Base-by-base conservation (phyloP, 2,113 vertebrate species). In the Tenrec ecaudatus region DNA sequence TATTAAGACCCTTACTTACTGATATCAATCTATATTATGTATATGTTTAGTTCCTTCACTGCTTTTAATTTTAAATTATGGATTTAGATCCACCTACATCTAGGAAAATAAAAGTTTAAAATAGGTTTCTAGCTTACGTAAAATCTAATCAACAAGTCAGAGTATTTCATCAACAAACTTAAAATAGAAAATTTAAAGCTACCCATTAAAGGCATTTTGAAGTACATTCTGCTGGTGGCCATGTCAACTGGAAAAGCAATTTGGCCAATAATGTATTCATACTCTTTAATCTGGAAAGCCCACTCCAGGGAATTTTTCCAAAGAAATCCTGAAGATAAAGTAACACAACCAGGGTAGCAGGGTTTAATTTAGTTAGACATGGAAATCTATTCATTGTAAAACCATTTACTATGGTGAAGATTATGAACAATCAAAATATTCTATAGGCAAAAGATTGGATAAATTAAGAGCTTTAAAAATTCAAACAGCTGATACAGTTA, bases 1-100 rank as follows among this genome's bases (percentile, higher is more conserved):
- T 31, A 86, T 31, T 31, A 86, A 90, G 53, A 53, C 62, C 29
- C 25, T 12, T 4, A 53, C 60, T 66, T 36, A 91, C 9, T 69
- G 84, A 77, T 20, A 89, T 89, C 7, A 53, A 53, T 53, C 2
- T 53, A 53, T 53, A 53, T 53, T 53, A 43, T 11, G 19, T 3
- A 43, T 1, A 62, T 19, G 47, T 87, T 71, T 60, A 40, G 29
- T 90, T 94, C 79, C 75, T 95, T 93, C 57, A 58, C 38, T 91
- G 53, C 90, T 82, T 83, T 92, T 90, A 76, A 93, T 64, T 38
- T 57, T 76, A 96, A 69, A 92, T 93, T 90, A 93, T 40, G 14
- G 31, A 75, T 71, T 91, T 57, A 90, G 71, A 86, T 40, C 20
- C 82, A 86, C 47, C 23, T 71, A 23, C 47, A 83, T 27, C n/a